Percentiles rank a stretch among this genome's conserved stretches.
Conservation (phyloP, 2,888 invertebrate species). For the Nowickia ferox region DNA sequence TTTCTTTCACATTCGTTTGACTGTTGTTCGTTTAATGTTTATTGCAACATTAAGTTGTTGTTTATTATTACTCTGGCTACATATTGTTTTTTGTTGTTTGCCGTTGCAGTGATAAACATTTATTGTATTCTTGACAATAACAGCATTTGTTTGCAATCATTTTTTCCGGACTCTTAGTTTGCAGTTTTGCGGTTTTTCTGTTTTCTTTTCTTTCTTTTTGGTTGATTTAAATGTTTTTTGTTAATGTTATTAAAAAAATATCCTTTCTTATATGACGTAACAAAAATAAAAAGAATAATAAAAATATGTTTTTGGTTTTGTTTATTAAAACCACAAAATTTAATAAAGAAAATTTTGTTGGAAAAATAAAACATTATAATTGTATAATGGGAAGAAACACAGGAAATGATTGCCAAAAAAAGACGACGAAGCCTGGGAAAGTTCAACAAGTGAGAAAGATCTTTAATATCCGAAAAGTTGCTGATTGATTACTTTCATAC, state of each 20-base stretch:
- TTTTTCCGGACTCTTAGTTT: conserved; percentile 66
- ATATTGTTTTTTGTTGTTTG: not conserved
- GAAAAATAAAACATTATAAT: not conserved
- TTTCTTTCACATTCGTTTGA: conserved; percentile 32
- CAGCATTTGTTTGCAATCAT: conserved; percentile 64
- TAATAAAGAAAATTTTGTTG: conserved; percentile 56
- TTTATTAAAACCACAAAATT: conserved; percentile 66
- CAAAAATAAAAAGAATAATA: not conserved
- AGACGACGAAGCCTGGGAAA: conserved; percentile 23
- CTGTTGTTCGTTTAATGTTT: conserved; percentile 26
- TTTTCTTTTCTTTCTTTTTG: not conserved
- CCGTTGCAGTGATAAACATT: conserved; percentile 37
- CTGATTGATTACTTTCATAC: too few species aligned
- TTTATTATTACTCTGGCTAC: not conserved
- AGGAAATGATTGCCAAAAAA: conserved; percentile 25
- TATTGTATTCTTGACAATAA: conserved; percentile 56
- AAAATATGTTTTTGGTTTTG: conserved; percentile 16
- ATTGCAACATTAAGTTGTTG: conserved; percentile 16
- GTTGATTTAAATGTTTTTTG: conserved; percentile 10
- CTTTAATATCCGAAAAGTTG: too few species aligned
- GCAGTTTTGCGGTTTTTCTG: conserved; percentile 65
- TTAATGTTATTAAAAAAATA: conserved; percentile 18
- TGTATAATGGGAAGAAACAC: conserved; percentile 14
- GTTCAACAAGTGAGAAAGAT: not conserved
- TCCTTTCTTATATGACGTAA: conserved; percentile 38